Base-by-base conservation (phyloP, 53 echinoderm and acorn worm genomes). In the Paracentrotus lividus region DNA sequence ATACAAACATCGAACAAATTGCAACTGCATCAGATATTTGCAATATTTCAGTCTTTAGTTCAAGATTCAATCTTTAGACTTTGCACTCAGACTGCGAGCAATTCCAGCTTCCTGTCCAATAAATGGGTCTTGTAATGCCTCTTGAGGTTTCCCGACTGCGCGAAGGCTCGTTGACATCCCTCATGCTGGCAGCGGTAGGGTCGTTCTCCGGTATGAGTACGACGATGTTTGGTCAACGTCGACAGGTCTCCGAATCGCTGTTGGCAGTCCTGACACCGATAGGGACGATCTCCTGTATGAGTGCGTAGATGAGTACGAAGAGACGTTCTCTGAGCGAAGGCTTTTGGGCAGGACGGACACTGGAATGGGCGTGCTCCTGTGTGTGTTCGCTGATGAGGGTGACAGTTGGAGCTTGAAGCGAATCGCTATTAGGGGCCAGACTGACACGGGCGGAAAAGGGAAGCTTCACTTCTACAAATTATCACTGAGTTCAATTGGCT, bases 391-490 rank as follows among this genome's bases (percentile, higher is more conserved):
- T n/a, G n/a, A n/a, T n/a, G n/a, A n/a, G n/a, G n/a, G n/a, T n/a
- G n/a, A n/a, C n/a, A n/a, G n/a, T n/a, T n/a, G n/a, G n/a, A n/a
- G n/a, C n/a, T n/a, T n/a, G n/a, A n/a, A n/a, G n/a, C n/a, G n/a
- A n/a, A n/a, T n/a, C n/a, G n/a, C n/a, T n/a, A n/a, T n/a, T n/a
- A n/a, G 36, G 92, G 92, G 55, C 92, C 78, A 27, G 43, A 78
- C 40, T 55, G 23, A 45, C 92, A 92, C n/a, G n/a, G n/a, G n/a
- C n/a, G 58, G 92, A 60, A 45, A 55, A 78, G 1, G 92, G 60
- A n/a, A 92, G 81, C 56, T 58, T n/a, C n/a, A n/a, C n/a, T n/a
- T n/a, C n/a, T n/a, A n/a, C n/a, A n/a, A n/a, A n/a, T n/a, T n/a
- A n/a, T n/a, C n/a, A n/a, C n/a, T n/a, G n/a, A n/a, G n/a, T n/a